Percentiles rank a stretch among this genome's conserved stretches.
phyloP scores from a whole-genome alignment of 2,888 invertebrate genomes.

The Agrochola litura region DNA sequence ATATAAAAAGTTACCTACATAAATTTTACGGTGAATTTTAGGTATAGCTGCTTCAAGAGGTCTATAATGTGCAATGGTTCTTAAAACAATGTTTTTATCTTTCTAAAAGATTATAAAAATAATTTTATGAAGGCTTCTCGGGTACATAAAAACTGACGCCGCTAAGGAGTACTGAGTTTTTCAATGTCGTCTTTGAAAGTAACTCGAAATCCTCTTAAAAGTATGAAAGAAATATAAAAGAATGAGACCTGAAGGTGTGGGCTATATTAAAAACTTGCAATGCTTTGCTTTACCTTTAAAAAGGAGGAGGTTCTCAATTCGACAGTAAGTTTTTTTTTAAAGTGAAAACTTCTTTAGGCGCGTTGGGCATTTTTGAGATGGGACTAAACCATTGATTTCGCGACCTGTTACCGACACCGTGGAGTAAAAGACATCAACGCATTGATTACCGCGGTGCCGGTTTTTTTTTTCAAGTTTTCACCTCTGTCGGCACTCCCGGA shows the following conservation, averaged over 20 bases:
- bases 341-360: no score
- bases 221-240: slow-evolving; percentile 30
- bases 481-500: no score
- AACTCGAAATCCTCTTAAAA: slow-evolving; percentile 48
- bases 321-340: background rate
- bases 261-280: slow-evolving; percentile 17
- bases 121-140: slow-evolving; percentile 22
- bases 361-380: no score
- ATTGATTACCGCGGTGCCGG: no score
- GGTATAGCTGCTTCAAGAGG: background rate
- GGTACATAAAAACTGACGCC: slow-evolving; percentile 32
- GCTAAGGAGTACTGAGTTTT: slow-evolving; percentile 42
- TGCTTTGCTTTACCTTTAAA: background rate
- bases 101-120: slow-evolving; percentile 23
- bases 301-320: no score
- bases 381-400: no score
- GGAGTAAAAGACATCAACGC: no score
- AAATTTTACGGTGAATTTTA: background rate
- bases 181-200: slow-evolving; percentile 44
- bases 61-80: background rate
- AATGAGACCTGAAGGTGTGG: slow-evolving; percentile 11
- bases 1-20: background rate
- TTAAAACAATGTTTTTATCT: background rate
- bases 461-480: no score
- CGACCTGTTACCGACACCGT: no score